These are phyloP conservation scores for Eriosoma lanigerum DNA, from an alignment of 1,140 invertebrate species.

Conservation along the genomic window DNA sequence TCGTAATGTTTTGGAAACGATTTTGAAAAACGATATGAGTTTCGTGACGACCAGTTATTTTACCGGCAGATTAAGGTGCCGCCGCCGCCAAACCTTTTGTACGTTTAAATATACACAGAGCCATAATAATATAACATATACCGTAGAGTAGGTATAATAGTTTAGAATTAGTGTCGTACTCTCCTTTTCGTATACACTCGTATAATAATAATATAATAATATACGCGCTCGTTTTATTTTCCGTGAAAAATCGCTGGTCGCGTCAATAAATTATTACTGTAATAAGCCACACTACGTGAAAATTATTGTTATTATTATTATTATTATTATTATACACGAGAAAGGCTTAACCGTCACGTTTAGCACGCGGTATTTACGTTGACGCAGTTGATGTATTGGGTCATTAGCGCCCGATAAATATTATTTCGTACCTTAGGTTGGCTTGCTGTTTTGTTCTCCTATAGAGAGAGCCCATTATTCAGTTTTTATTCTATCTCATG, in stretches of 20 bases:
- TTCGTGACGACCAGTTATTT: constrained; percentile 28
- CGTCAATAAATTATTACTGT: constrained; percentile 37
- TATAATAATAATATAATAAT: too few species aligned
- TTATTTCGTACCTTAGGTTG: background rate
- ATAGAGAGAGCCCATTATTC: background rate
- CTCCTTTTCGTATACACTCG: background rate
- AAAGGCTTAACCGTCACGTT: constrained; percentile 48
- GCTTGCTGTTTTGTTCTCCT: constrained; percentile 12
- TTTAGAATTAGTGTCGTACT: constrained; percentile 23
- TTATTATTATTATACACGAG: constrained; percentile 23
- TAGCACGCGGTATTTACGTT: background rate
- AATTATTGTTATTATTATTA: constrained; percentile 19
- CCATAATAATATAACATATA: background rate
- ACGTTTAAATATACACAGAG: background rate
- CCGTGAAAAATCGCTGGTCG: constrained; percentile 27
- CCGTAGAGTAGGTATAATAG: constrained; percentile 9
- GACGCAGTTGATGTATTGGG: constrained; percentile 34
- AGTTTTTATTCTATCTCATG: constrained; percentile 5
- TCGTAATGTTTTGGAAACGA: constrained; percentile 27
- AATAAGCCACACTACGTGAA: constrained; percentile 37
- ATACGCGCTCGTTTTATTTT: background rate
- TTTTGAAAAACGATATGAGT: constrained; percentile 30
- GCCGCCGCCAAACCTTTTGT: constrained; percentile 27
- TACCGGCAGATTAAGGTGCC: constrained; percentile 26
- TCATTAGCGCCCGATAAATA: constrained; percentile 26